These are phyloP conservation scores for Neomonachus schauinslandi DNA, from an alignment of 2,113 vertebrate species.

Conservation along the genomic window DNA sequence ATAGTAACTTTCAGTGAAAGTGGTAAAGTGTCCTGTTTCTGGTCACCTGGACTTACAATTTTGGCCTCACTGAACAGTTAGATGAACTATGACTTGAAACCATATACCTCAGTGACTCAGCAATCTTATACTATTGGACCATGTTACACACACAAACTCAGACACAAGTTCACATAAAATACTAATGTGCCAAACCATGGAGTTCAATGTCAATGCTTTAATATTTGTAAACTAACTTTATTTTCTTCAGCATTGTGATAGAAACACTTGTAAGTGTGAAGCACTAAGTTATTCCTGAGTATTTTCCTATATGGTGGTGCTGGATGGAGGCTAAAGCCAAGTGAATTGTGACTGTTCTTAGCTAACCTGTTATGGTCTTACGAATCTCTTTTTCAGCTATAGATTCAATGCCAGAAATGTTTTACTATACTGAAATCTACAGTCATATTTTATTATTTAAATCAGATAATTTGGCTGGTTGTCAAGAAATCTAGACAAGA, in stretches of 20 bases:
- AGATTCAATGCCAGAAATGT: neutral
- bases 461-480: neutral
- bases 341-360: neutral
- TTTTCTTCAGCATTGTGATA: neutral
- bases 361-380: neutral
- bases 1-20: neutral
- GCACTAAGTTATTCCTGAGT: neutral
- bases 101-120: neutral
- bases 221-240: neutral
- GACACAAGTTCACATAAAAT: neutral
- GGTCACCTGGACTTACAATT: neutral
- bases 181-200: neutral
- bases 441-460: neutral
- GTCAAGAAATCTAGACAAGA: neutral
- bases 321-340: neutral
- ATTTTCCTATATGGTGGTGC: neutral
- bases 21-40: neutral
- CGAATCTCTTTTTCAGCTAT: neutral
- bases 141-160: neutral
- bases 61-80: neutral
- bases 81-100: constrained; percentile 34
- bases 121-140: neutral
- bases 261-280: neutral
- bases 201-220: neutral
- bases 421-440: neutral